A percentile compares a stretch with the other conserved stretches of the same genome.
Evolutionary conservation across 2,888 invertebrate species (phyloP).

Genomic region (Entomobrya proxima): DNA sequence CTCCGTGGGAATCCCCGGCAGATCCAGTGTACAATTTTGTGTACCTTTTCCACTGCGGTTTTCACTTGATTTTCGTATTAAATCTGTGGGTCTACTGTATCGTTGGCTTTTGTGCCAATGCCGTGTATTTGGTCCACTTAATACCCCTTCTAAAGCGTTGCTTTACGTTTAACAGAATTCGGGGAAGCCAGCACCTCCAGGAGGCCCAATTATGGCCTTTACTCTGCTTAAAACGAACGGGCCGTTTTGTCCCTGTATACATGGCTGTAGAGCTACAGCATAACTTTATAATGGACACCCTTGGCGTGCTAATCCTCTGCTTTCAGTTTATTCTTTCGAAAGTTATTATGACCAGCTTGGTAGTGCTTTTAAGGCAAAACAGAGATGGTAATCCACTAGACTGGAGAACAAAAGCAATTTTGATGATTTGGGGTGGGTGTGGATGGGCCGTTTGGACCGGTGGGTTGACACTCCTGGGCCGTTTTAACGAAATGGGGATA

Average conservation of each 20-base stretch:
- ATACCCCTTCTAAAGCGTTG: not conserved
- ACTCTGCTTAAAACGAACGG: not conserved
- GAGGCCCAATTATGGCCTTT: not conserved
- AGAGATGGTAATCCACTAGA: not conserved
- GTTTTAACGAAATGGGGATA: not conserved
- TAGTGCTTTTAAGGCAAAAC: slow-evolving; percentile 7
- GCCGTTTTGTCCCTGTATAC: not conserved
- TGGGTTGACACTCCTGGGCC: not conserved
- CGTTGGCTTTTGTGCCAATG: not conserved
- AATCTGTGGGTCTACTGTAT: not conserved
- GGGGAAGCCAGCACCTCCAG: not conserved
- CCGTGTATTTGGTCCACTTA: not conserved
- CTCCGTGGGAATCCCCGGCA: not conserved
- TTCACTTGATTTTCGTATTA: not conserved
- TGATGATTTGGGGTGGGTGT: not conserved
- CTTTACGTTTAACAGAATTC: not conserved
- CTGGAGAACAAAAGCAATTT: not conserved
- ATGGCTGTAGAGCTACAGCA: not conserved
- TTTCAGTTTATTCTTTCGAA: not conserved
- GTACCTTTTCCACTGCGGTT: not conserved
- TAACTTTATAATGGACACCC: not conserved
- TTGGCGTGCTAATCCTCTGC: not conserved
- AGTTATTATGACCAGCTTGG: not conserved
- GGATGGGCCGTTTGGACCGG: slow-evolving; percentile 1
- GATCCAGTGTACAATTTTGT: not conserved